Evolutionary conservation across 1,140 invertebrate species (phyloP), one percentile per base, ranked within the genome.

Genomic region (Zaprionus kolodkinae): DNA sequence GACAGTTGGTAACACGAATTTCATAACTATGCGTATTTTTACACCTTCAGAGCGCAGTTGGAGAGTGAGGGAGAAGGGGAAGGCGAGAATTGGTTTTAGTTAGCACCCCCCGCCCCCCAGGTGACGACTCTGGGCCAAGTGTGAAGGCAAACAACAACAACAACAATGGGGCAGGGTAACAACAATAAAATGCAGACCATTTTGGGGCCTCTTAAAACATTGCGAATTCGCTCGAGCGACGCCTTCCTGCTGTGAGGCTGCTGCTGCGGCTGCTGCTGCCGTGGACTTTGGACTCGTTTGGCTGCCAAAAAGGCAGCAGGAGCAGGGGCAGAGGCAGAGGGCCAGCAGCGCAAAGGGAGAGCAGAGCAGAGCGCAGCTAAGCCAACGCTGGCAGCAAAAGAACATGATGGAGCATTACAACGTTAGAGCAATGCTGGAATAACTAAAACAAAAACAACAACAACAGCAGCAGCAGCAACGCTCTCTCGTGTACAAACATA

Each of bases 261-360:
- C 27, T 40, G 59, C 54, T n/a, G n/a, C n/a, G 27, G 38, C 38
- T n/a, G 38, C 27, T 56, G 40, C 40, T 15, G 40, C 40, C n/a
- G 25, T 78, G 82, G 79, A 86, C 82, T 86, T 86, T 86, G 83
- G 13, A 82, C 82, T 48, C 61, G 68, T 54, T 86, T 87, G 73
- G 67, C 48, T 88, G 79, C 76, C 82, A 77, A 88, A 87, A 83
- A 77, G 61, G 50, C 56, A 35, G n/a, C 45, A 27, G 6, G 15
- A 9, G 62, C 13, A n/a, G 21, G n/a, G 12, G 38, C 17, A n/a
- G 40, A 21, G 67, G 40, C 45, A 40, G 35, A 21, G 43, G n/a
- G 45, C 59, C n/a, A n/a, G 61, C 21, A 72, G 62, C 36, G 38
- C 11, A 72, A 40, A 61, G 48, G n/a, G 9, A 9, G 13, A 3